phyloP scores from a whole-genome alignment of 2,888 invertebrate genomes.

The Drosophila kambysellisi region DNA sequence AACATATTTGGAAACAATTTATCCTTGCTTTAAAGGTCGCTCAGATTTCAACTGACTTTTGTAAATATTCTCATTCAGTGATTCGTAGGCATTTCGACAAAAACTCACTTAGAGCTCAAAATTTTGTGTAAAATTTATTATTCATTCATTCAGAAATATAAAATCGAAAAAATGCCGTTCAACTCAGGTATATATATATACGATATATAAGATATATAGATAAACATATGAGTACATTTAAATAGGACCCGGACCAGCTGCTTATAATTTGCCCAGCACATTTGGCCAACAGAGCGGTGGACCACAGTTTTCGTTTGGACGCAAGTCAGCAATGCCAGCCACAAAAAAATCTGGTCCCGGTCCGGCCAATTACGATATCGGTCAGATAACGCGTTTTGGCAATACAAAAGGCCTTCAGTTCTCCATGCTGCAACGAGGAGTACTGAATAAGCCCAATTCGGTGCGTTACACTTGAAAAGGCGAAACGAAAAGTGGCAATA shows the following conservation, averaged over 20 bases:
- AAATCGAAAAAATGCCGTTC: constrained; percentile 23
- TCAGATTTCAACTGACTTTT: neutral
- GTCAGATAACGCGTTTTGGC: constrained; percentile 59
- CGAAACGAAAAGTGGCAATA: neutral
- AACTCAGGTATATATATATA: constrained; percentile 20
- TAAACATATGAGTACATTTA: neutral
- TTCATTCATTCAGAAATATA: neutral
- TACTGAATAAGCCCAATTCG: constrained; percentile 44
- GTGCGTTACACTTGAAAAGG: constrained; percentile 32
- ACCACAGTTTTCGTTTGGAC: constrained; percentile 57
- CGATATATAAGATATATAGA: neutral
- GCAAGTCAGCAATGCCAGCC: constrained; percentile 13
- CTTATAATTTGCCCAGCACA: constrained; percentile 59
- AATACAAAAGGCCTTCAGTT: constrained; percentile 49
- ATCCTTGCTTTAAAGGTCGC: constrained; percentile 9
- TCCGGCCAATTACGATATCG: constrained; percentile 60
- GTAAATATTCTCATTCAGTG: neutral
- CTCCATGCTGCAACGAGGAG: constrained; percentile 45
- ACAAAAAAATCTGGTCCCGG: constrained; percentile 53
- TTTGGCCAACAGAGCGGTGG: constrained; percentile 53
- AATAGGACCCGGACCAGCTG: constrained; percentile 66
- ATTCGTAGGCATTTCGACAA: constrained; percentile 24
- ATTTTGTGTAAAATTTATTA: constrained; percentile 6
- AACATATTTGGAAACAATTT: neutral
- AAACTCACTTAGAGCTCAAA: constrained; percentile 28